These are phyloP conservation scores for Phymatocera aterrima DNA, from an alignment of 2,888 invertebrate species.

Conservation along the genomic window DNA sequence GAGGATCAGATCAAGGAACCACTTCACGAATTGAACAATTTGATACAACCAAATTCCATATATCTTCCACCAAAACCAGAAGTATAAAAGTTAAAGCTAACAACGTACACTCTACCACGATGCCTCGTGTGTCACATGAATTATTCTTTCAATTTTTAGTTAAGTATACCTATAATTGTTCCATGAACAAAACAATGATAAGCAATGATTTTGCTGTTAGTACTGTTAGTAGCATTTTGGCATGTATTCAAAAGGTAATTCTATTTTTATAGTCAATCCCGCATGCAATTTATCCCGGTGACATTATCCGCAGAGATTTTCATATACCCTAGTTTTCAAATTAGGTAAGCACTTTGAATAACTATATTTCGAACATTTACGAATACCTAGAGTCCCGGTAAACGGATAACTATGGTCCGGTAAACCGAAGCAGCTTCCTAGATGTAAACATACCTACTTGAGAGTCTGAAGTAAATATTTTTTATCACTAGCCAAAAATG, in stretches of 20 bases:
- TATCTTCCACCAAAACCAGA: constrained; percentile 55
- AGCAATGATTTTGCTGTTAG: neutral
- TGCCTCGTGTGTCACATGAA: neutral
- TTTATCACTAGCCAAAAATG: constrained; percentile 2
- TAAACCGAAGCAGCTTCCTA: neutral
- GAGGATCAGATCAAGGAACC: constrained; percentile 79
- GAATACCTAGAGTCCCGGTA: neutral
- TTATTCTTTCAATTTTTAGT: too few relatives aligned
- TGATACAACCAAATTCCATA: constrained; percentile 64
- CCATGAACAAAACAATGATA: too few relatives aligned
- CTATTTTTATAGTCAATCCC: neutral
- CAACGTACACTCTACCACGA: neutral
- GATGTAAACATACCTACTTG: neutral
- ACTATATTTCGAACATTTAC: neutral
- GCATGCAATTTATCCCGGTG: neutral
- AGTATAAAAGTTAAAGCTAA: constrained; percentile 42
- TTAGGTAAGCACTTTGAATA: neutral
- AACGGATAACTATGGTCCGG: neutral
- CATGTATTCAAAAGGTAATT: neutral
- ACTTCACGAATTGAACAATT: constrained; percentile 72
- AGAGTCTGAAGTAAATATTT: constrained; percentile 13
- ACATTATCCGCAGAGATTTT: neutral
- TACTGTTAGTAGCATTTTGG: neutral
- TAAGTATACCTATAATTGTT: neutral
- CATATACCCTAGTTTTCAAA: neutral